phyloP scores from a whole-genome alignment of 2,113 vertebrate species.

The Jacana jacana region DNA sequence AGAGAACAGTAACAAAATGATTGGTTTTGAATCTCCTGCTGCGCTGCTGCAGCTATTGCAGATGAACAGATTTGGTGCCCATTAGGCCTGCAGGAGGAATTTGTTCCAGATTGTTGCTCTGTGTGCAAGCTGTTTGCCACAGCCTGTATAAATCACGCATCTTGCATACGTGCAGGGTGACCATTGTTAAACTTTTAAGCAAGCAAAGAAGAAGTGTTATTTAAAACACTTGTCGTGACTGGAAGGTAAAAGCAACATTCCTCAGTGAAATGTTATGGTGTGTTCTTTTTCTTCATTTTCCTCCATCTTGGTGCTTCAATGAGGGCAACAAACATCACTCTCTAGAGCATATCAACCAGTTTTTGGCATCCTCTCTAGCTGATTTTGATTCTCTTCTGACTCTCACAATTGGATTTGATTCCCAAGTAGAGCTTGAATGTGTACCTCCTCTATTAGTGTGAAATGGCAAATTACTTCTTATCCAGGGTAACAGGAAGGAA shows the following conservation, averaged over 20 bases:
- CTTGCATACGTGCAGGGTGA: not conserved
- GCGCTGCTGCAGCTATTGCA: not conserved
- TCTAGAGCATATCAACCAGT: not conserved
- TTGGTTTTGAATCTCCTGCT: not conserved
- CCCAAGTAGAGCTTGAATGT: not conserved
- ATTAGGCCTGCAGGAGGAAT: not conserved
- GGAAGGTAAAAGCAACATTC: not conserved
- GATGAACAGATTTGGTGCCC: not conserved
- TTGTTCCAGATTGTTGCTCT: not conserved
- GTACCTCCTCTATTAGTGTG: not conserved
- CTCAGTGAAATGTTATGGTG: accelerated
- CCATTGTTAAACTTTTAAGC: not conserved
- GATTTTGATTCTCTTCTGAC: not conserved
- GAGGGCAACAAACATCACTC: not conserved
- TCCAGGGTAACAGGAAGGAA: not conserved
- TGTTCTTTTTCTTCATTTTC: not conserved
- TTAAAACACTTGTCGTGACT: not conserved
- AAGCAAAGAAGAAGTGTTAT: not conserved
- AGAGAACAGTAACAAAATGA: not conserved
- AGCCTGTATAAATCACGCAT: not conserved
- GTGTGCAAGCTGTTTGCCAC: not conserved
- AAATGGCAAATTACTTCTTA: not conserved
- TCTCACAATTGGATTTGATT: not conserved
- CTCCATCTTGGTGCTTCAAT: not conserved
- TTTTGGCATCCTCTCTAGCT: not conserved